A percentile compares a stretch with the other conserved stretches of the same genome.
phyloP scores from a whole-genome alignment of 2,888 invertebrate species.

The Orthosia incerta region DNA sequence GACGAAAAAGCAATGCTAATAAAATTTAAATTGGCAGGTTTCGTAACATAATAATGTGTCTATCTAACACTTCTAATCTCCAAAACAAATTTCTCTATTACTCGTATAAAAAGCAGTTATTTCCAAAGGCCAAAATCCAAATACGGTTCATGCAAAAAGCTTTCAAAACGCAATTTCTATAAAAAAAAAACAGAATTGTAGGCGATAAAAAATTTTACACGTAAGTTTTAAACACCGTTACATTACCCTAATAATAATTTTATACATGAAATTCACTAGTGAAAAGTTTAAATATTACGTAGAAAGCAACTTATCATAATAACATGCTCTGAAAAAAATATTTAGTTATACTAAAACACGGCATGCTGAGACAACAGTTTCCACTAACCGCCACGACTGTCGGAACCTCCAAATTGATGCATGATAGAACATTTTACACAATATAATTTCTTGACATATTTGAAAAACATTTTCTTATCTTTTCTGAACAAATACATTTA shows the following conservation, averaged over 20 bases:
- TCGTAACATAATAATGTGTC: no score
- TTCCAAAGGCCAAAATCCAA: background rate
- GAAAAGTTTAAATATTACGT: no score
- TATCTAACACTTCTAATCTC: no score
- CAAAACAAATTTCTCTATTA: background rate
- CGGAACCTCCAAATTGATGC: constrained; percentile 78
- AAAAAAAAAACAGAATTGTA: background rate
- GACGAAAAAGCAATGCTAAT: no score
- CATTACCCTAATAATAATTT: no score
- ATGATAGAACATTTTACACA: constrained; percentile 53
- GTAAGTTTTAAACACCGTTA: background rate
- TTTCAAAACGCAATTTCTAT: background rate
- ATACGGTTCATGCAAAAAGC: constrained; percentile 14
- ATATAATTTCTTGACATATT: constrained; percentile 39
- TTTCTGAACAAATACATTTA: background rate
- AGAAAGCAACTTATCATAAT: no score
- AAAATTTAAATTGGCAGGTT: no score
- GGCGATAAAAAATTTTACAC: background rate
- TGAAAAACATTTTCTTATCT: background rate
- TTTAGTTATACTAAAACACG: background rate
- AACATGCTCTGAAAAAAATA: background rate
- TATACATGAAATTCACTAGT: no score
- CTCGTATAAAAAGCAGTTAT: no score
- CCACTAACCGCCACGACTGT: constrained; percentile 82
- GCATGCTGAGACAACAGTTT: constrained; percentile 44